Conservation (phyloP, 2,113 vertebrate genomes). For the Amia ocellicauda region DNA sequence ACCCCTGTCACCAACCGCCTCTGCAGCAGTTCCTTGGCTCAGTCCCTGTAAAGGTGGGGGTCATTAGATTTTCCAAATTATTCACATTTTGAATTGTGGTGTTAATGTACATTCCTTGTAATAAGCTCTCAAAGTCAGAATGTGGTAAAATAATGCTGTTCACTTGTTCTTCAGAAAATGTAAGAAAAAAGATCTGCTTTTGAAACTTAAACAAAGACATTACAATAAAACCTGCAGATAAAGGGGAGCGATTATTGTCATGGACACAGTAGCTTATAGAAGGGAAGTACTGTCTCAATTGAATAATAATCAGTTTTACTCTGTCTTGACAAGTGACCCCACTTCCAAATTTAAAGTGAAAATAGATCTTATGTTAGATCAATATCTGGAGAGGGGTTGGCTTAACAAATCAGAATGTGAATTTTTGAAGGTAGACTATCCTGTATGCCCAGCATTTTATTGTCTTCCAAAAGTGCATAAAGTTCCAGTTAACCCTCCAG, state of each 20-base stretch:
- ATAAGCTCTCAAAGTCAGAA: not conserved
- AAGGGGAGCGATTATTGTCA: too few species aligned
- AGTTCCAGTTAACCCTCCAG: not conserved
- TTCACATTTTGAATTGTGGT: too few species aligned
- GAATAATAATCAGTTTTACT: not conserved
- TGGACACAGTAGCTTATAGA: not conserved
- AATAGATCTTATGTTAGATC: not conserved
- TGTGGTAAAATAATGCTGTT: not conserved
- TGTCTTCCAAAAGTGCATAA: not conserved
- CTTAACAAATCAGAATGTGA: not conserved
- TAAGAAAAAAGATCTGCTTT: not conserved
- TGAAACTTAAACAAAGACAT: not conserved
- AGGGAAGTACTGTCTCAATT: not conserved
- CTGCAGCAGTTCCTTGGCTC: too few species aligned
- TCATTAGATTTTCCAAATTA: not conserved
- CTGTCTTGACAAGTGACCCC: not conserved
- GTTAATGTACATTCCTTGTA: not conserved
- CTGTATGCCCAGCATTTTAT: not conserved
- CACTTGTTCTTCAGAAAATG: not conserved
- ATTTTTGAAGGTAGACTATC: not conserved
- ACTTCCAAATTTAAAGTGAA: not conserved
- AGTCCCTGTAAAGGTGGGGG: too few species aligned
- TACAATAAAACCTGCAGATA: not conserved
- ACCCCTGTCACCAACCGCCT: too few species aligned
- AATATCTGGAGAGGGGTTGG: not conserved